These are phyloP conservation scores for Amphibalanus amphitrite DNA, from an alignment of 1,140 invertebrate species.

Conservation along the genomic window DNA sequence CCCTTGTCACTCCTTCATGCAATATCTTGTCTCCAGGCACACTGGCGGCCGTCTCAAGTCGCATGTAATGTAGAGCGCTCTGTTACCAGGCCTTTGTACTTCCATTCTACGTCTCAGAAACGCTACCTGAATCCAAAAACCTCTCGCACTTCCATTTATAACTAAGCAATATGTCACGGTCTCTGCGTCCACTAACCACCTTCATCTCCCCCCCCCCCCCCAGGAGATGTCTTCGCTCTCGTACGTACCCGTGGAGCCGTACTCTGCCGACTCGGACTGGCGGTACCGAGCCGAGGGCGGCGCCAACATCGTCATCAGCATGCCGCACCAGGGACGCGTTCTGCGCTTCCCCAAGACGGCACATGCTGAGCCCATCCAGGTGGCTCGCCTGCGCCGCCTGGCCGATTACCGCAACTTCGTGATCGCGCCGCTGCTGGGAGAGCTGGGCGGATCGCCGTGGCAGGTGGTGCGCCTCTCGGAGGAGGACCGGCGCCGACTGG, in stretches of 20 bases:
- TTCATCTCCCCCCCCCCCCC: too few relatives aligned
- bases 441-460: constrained; percentile 7
- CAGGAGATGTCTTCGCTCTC: too few relatives aligned
- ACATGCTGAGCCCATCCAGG: constrained; percentile 10
- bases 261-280: constrained; percentile 2
- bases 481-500: not conserved
- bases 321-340: constrained; percentile 4
- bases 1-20: too few relatives aligned
- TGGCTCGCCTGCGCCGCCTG: constrained; percentile 5
- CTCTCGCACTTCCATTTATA: too few relatives aligned
- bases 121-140: too few relatives aligned
- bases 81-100: too few relatives aligned
- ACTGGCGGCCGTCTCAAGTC: too few relatives aligned
- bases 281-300: constrained; percentile 11
- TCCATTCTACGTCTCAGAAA: too few relatives aligned
- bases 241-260: not conserved
- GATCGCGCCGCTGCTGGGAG: constrained; percentile 14
- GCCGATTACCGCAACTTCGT: constrained; percentile 10
- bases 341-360: constrained; percentile 12
- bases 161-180: too few relatives aligned
- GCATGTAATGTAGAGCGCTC: too few relatives aligned
- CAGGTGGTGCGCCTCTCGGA: constrained; percentile 4
- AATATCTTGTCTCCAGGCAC: too few relatives aligned
- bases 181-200: too few relatives aligned
- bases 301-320: constrained; percentile 12